Percentiles rank a stretch among this genome's conserved stretches.
Conservation (phyloP, 2,113 vertebrate species). For the Mirounga angustirostris region DNA sequence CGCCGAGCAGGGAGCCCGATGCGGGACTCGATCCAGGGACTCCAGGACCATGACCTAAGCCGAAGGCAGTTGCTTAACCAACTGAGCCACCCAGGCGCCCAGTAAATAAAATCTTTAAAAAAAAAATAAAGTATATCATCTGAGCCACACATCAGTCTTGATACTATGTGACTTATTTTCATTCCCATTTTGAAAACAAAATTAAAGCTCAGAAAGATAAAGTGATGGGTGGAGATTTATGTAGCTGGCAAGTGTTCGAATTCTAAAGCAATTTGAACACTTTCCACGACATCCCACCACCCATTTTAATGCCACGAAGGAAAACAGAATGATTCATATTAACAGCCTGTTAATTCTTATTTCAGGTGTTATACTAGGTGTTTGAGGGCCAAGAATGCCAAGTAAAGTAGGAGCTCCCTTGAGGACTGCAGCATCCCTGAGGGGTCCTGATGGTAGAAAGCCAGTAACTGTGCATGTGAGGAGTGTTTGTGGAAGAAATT, state of each 20-base stretch:
- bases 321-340: not conserved
- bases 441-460: not conserved
- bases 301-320: not conserved
- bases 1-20: too few species aligned
- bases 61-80: too few species aligned
- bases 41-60: too few species aligned
- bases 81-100: too few species aligned
- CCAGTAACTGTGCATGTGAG: rapidly evolving
- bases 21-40: too few species aligned
- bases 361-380: not conserved
- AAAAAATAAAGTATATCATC: not conserved
- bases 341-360: not conserved
- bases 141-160: not conserved
- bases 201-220: not conserved
- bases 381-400: not conserved
- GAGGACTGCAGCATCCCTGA: not conserved
- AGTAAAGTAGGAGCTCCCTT: not conserved
- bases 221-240: not conserved
- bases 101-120: too few species aligned
- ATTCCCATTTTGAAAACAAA: constrained; percentile 34
- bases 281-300: not conserved
- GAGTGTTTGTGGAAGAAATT: not conserved
- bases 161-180: not conserved
- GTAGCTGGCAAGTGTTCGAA: not conserved
- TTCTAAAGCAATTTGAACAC: not conserved